These are phyloP conservation scores for Hippasteria phrygiana DNA, from an alignment of 53 echinoderm and acorn worm genomes.

Conservation along the genomic window DNA sequence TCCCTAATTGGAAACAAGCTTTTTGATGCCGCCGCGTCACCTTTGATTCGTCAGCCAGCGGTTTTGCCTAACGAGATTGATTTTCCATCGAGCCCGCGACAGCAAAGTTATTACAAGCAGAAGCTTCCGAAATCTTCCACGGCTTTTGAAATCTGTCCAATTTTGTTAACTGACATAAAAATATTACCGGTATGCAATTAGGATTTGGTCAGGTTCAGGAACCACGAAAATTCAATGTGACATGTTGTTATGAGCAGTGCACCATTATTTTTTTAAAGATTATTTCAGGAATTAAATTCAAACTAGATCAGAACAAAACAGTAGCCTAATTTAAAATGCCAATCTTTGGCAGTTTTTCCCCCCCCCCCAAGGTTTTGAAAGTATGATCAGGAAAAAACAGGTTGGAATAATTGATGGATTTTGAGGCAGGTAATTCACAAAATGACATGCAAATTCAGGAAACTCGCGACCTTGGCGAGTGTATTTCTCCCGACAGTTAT, in stretches of 20 bases:
- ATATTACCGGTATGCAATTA: not conserved
- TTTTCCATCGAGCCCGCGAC: not conserved
- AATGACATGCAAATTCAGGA: no score
- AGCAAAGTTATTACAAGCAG: not conserved
- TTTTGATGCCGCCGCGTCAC: slow-evolving; percentile 8
- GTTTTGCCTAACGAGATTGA: slow-evolving; percentile 4
- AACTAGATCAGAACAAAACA: not conserved
- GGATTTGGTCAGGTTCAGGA: not conserved
- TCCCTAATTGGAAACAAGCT: slow-evolving; percentile 28
- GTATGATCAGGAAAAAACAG: not conserved
- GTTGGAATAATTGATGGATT: no score
- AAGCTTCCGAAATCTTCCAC: not conserved
- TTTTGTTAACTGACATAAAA: not conserved
- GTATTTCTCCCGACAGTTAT: no score
- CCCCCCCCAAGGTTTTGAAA: not conserved
- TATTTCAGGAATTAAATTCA: not conserved
- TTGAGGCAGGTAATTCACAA: no score
- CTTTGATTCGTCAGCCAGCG: slow-evolving; percentile 4
- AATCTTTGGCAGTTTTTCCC: not conserved
- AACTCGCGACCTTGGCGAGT: no score
- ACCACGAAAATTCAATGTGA: not conserved
- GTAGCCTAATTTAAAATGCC: not conserved
- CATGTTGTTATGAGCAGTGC: not conserved
- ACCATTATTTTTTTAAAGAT: not conserved
- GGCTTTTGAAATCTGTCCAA: not conserved